These are phyloP conservation scores for Pheucticus melanocephalus DNA, from an alignment of 2,113 vertebrate genomes.

Conservation along the genomic window DNA sequence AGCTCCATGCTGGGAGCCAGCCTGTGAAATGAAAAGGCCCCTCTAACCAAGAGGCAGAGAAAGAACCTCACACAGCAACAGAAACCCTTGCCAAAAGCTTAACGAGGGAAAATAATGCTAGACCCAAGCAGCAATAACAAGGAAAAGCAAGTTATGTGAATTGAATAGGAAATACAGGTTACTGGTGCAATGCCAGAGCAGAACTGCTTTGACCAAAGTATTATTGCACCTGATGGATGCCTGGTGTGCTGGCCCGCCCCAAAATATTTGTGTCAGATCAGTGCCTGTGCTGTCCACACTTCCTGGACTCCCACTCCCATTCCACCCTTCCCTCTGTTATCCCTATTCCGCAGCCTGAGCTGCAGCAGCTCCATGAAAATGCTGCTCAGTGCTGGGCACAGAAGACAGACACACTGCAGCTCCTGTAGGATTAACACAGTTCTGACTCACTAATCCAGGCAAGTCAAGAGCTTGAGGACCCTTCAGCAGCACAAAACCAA, in stretches of 20 bases:
- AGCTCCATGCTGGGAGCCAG: neutral
- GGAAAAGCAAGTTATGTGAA: neutral
- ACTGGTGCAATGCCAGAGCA: neutral
- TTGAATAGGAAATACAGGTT: neutral
- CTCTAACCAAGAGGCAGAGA: neutral
- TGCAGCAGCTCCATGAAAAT: neutral
- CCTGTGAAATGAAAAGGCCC: neutral
- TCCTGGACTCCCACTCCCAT: neutral
- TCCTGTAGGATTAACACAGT: neutral
- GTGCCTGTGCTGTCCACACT: rapidly evolving
- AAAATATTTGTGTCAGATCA: rapidly evolving
- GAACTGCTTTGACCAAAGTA: neutral
- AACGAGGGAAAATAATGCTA: neutral
- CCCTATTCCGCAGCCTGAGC: neutral
- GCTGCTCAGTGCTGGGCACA: neutral
- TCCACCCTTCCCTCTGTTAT: neutral
- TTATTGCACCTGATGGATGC: neutral
- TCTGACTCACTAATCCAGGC: neutral
- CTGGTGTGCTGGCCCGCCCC: neutral
- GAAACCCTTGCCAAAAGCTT: neutral
- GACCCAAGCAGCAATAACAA: neutral
- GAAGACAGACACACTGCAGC: rapidly evolving
- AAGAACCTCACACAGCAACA: neutral
- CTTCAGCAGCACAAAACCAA: neutral
- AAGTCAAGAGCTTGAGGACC: neutral